phyloP scores from a whole-genome alignment of 1,140 invertebrate genomes.

The Reticulitermes speratus region DNA sequence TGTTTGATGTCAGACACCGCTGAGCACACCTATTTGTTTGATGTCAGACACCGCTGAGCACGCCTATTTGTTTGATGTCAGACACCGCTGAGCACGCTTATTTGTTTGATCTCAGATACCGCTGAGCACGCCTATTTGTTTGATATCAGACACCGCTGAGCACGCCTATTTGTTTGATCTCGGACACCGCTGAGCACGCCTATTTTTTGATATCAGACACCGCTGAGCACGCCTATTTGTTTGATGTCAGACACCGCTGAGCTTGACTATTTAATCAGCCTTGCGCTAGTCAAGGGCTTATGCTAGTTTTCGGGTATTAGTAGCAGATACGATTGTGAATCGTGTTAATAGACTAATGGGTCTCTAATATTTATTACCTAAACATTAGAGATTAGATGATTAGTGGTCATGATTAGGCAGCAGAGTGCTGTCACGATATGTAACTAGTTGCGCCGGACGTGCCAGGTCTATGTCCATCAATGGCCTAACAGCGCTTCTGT shows the following conservation, averaged over 20 bases:
- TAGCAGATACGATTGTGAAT: background rate
- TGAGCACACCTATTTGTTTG: background rate
- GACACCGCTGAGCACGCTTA: background rate
- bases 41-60: background rate
- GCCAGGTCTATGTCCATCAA: too few species aligned
- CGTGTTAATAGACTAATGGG: too few species aligned
- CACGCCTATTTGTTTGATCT: background rate
- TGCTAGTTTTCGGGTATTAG: background rate
- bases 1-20: background rate
- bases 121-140: background rate
- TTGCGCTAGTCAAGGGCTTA: background rate
- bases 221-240: background rate
- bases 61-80: background rate
- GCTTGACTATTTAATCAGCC: background rate
- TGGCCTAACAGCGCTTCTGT: too few species aligned
- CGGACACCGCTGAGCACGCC: background rate
- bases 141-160: background rate
- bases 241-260: background rate
- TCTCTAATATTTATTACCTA: too few species aligned
- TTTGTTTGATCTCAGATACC: background rate
- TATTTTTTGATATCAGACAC: background rate
- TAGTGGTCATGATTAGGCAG: too few species aligned
- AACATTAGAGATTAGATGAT: too few species aligned
- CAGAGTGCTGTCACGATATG: too few species aligned
- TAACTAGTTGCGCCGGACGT: too few species aligned